A percentile compares a stretch with the other conserved stretches of the same genome.
These are phyloP conservation scores for Ivindomyrus marchei DNA, from an alignment of 2,113 vertebrate genomes.

Conservation along the genomic window DNA sequence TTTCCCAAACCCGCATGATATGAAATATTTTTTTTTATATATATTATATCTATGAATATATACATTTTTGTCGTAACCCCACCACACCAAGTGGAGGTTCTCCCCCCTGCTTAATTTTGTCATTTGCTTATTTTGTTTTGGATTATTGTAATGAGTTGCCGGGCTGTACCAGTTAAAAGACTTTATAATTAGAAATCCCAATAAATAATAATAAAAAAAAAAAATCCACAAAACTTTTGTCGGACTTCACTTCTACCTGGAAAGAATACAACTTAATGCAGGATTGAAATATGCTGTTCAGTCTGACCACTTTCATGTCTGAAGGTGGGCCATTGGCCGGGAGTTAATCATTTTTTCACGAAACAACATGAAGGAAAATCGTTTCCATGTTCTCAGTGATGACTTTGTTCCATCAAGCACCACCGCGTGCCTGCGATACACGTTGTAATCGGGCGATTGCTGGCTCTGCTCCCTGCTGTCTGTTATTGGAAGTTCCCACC, in stretches of 20 bases:
- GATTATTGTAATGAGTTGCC: slow-evolving; percentile 49
- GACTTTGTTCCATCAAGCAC: background rate
- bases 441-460: background rate
- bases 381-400: background rate
- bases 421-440: background rate
- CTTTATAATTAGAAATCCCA: slow-evolving; percentile 56
- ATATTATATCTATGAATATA: slow-evolving; percentile 16
- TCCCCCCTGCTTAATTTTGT: slow-evolving; percentile 32
- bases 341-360: background rate
- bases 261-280: background rate
- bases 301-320: background rate
- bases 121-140: slow-evolving; percentile 50
- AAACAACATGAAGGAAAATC: background rate
- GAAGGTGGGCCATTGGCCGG: background rate
- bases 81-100: slow-evolving; percentile 42
- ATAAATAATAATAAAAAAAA: slow-evolving; percentile 40
- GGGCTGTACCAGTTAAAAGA: slow-evolving; percentile 57
- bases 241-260: background rate
- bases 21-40: slow-evolving; percentile 36
- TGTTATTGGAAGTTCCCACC: background rate
- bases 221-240: slow-evolving; percentile 23
- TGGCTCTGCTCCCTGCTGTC: background rate
- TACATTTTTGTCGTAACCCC: slow-evolving; percentile 26
- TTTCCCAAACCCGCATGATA: slow-evolving; percentile 34
- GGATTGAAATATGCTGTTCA: background rate